Conservation (phyloP, 2,888 invertebrate species). For the Melipona bicolor region DNA sequence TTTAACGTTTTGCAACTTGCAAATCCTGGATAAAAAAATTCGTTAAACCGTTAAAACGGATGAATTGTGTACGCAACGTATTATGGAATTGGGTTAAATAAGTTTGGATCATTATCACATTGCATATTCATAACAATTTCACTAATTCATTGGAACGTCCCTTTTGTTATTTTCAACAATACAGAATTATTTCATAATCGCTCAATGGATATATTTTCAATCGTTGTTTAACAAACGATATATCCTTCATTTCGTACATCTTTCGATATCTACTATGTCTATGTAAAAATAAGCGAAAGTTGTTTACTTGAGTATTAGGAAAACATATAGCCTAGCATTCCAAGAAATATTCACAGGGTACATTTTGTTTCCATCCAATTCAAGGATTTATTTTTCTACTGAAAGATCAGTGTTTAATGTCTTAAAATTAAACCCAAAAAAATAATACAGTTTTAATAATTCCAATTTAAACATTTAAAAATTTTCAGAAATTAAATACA, state of each 20-base stretch:
- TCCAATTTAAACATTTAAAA: too few relatives aligned
- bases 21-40: neutral
- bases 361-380: neutral
- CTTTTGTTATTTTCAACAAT: conserved; percentile 15
- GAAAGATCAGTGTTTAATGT: neutral
- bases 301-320: conserved; percentile 32
- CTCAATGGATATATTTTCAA: neutral
- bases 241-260: neutral
- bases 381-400: neutral
- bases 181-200: conserved; percentile 22
- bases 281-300: conserved; percentile 30
- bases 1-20: neutral
- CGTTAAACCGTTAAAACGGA: neutral
- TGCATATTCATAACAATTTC: conserved; percentile 19
- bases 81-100: conserved; percentile 32
- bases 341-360: neutral
- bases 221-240: neutral
- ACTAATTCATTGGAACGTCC: neutral
- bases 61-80: neutral
- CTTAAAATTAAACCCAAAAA: neutral
- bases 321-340: neutral
- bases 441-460: too few relatives aligned
- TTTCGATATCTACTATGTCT: neutral
- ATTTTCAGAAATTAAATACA: too few relatives aligned
- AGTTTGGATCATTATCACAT: conserved; percentile 21